Evolutionary conservation across 92 coral and sea anemone genomes (phyloP), one percentile per base, ranked within the genome.

Genomic region (Phenganax marumi): DNA sequence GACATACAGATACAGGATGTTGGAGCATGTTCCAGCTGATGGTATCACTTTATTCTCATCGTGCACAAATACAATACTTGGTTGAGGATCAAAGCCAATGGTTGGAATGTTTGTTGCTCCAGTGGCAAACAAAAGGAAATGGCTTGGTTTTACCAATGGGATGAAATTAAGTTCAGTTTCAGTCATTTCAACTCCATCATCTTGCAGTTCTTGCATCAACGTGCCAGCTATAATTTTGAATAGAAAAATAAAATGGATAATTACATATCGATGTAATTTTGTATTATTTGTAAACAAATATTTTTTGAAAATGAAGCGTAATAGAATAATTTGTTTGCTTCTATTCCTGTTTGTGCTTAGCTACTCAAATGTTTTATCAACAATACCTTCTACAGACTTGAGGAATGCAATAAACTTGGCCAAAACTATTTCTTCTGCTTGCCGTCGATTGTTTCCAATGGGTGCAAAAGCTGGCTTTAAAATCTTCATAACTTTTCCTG

Each of bases 1-100:
- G 14, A 85, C 88, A 79, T 70, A 85, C 24, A 85, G 70, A 85
- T 85, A 68, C 70, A 85, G 63, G 47, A 53, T 73, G 70, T 85
- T 85, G 57, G 89, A 73, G 55, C 86, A 86, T 71, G 89, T 86
- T 64, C 73, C 82, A 80, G 89, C 86, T 72, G 81, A 71, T 69
- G 89, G 89, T 72, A 86, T 75, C 17, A 63, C 8, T 86, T 86
- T 81, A 52, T 69, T 46, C 76, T 86, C 86, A 49, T 86, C 89
- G 73, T 86, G 89, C 63, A 86, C 89, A 86, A 86, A 81, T 49
- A 70, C 52, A 48, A 87, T 70, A 63, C 79, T 75, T 76, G 90
- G 90, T 60, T 76, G 55, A 17, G 90, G 85, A 71, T 87, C 87
- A 83, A 87, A 83, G 71, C 87, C 90, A 83, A 82, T 77, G 33